Evolutionary conservation across 2,797 vertebrate species (phyloP), one percentile per base, ranked within the genome.

Genomic region (Microctenopoma stevenorrisi): DNA sequence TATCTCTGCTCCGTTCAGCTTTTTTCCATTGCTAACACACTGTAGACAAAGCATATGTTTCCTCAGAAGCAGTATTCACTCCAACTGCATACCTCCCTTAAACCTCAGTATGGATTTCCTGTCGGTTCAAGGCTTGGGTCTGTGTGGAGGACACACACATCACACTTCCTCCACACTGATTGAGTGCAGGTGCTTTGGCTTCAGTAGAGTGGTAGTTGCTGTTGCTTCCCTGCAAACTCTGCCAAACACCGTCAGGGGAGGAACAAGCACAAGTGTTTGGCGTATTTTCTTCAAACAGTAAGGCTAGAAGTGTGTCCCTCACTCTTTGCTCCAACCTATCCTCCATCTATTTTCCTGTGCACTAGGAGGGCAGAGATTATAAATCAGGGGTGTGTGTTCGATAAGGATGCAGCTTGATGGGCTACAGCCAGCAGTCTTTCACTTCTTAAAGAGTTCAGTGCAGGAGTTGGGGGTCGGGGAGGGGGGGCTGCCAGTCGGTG

Each of bases 381-480:
- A 90, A 93, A 90, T 89, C 86, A 91, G 76, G 52, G 50, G 44
- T 43, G 60, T 43, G 60, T 40, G 63, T 63, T 92, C 53, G 28
- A 87, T 89, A 85, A 86, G 58, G 51, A 76, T 70, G 86, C 71
- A 54, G 69, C 74, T 83, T 38, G 42, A 77, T 64, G 63, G 82
- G 61, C 71, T 77, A 64, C 58, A 55, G 54, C 50, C 28, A 38
- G 66, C 63, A 85, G 43, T 87, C 69, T 69, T 75, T 88, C 81
- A 72, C 80, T 80, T 72, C 72, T 77, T 89, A 76, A 86, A 88
- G 78, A 86, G 78, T 56, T 68, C 51, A 60, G 37, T 70, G 68
- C 55, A 66, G 60, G 50, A 78, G 59, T 58, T 22, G 46, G 11
- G 22, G 22, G 22, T 22, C 22, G 22, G 22, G 22, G 22, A 2